These are phyloP conservation scores for Argyrosomus regius DNA, from an alignment of 2,797 vertebrate species.

Conservation along the genomic window DNA sequence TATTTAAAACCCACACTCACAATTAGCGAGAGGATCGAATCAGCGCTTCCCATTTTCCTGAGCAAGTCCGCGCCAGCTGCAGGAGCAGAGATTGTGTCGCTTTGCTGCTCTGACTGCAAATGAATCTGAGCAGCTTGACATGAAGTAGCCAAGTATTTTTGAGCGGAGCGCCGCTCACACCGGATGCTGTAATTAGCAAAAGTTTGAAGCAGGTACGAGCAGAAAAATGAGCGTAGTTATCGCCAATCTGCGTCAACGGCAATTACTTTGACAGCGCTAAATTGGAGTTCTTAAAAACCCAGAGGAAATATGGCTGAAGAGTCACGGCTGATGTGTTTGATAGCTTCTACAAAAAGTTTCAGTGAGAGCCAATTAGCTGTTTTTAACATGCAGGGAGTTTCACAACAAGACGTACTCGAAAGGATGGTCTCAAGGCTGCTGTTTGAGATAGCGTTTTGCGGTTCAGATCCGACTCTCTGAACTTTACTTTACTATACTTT, in stretches of 20 bases:
- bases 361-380: constrained; percentile 50
- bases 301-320: constrained; percentile 5
- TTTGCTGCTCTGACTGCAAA: constrained; percentile 44
- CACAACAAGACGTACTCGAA: not conserved
- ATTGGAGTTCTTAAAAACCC: constrained; percentile 29
- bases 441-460: constrained; percentile 3
- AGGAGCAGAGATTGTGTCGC: not conserved
- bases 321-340: not conserved
- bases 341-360: constrained; percentile 14
- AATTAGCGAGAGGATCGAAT: constrained; percentile 33
- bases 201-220: constrained; percentile 42
- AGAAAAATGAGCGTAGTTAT: constrained; percentile 16
- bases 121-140: constrained; percentile 21
- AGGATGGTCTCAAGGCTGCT: not conserved
- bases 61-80: constrained; percentile 18
- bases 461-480: constrained; percentile 7
- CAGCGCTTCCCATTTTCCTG: constrained; percentile 5
- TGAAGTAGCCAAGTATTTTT: not conserved
- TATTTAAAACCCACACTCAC: not conserved
- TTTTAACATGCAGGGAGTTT: constrained; percentile 3
- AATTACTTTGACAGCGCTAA: constrained; percentile 37
- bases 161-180: not conserved
- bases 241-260: constrained; percentile 3
- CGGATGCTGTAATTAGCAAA: constrained; percentile 38
- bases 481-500: not conserved